phyloP scores from a whole-genome alignment of 2,888 invertebrate genomes.

The Sipha maydis region DNA sequence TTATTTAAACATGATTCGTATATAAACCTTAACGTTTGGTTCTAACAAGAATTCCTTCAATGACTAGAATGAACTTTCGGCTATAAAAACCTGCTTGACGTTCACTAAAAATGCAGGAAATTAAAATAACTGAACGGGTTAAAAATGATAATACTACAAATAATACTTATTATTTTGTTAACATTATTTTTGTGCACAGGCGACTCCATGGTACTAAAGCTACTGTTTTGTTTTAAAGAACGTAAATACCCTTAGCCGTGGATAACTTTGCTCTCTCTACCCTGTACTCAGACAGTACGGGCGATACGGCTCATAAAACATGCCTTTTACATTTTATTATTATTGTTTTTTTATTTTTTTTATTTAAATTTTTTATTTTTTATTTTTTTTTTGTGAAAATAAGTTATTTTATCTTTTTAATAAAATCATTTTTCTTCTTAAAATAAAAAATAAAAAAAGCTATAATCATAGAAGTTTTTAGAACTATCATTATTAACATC shows the following conservation, averaged over 20 bases:
- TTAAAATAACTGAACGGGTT: constrained; percentile 14
- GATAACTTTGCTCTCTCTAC: not conserved
- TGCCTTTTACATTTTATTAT: not conserved
- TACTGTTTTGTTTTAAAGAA: constrained; percentile 38
- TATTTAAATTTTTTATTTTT: no score
- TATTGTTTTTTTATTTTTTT: not conserved
- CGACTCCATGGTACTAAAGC: not conserved
- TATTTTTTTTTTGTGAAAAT: not conserved
- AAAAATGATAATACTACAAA: not conserved
- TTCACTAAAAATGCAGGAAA: not conserved
- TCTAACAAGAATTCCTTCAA: not conserved
- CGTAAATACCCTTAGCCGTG: not conserved
- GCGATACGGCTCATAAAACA: constrained; percentile 23
- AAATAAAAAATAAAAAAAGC: not conserved
- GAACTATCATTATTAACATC: no score
- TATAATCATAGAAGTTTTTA: not conserved
- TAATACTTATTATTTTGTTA: constrained; percentile 32
- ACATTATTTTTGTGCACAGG: not conserved
- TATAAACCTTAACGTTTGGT: not conserved
- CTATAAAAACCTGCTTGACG: not conserved
- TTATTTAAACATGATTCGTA: not conserved
- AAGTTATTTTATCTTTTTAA: not conserved
- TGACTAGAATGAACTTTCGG: not conserved
- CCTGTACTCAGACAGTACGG: not conserved
- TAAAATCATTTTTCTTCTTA: not conserved